Percentiles rank a stretch among this genome's conserved stretches.
Evolutionary conservation across 2,113 vertebrate species (phyloP).

Genomic region (Aplodontia rufa): DNA sequence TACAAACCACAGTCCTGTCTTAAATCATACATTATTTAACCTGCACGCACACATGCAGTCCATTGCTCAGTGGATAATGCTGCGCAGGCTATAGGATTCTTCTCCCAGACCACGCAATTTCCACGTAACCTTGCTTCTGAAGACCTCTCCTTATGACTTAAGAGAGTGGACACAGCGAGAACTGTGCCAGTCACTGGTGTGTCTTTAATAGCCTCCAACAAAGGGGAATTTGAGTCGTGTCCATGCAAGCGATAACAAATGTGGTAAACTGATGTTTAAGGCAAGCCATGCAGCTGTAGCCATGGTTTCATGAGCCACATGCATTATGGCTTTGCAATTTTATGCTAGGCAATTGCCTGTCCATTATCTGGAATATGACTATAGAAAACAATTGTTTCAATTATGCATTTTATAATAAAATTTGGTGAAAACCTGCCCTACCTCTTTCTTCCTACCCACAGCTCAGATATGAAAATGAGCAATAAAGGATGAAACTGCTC

Average conservation of each 20-base stretch:
- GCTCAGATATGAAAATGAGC: conserved; percentile 56
- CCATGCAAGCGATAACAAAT: not conserved
- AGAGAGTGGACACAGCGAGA: conserved; percentile 48
- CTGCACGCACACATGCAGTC: conserved; percentile 43
- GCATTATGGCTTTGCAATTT: conserved; percentile 33
- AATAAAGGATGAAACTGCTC: not conserved
- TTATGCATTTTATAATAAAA: conserved; percentile 26
- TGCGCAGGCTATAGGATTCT: conserved; percentile 58
- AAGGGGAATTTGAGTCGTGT: not conserved
- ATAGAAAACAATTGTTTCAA: conserved; percentile 46
- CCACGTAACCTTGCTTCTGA: conserved; percentile 41
- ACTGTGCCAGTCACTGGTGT: not conserved
- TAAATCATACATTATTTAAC: conserved; percentile 74
- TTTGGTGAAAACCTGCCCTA: conserved; percentile 36
- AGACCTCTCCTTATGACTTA: conserved; percentile 32
- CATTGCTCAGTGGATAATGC: not conserved
- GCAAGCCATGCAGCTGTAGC: not conserved
- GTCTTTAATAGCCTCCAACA: not conserved
- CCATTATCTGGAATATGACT: conserved; percentile 31
- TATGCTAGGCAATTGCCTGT: conserved; percentile 31
- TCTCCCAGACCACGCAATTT: conserved; percentile 60
- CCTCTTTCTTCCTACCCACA: conserved; percentile 26
- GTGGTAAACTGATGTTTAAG: not conserved
- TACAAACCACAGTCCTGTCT: conserved; percentile 41
- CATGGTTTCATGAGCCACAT: conserved; percentile 14